Evolutionary conservation across 2,797 vertebrate genomes (phyloP).

Genomic region (Aldrovandia affinis): DNA sequence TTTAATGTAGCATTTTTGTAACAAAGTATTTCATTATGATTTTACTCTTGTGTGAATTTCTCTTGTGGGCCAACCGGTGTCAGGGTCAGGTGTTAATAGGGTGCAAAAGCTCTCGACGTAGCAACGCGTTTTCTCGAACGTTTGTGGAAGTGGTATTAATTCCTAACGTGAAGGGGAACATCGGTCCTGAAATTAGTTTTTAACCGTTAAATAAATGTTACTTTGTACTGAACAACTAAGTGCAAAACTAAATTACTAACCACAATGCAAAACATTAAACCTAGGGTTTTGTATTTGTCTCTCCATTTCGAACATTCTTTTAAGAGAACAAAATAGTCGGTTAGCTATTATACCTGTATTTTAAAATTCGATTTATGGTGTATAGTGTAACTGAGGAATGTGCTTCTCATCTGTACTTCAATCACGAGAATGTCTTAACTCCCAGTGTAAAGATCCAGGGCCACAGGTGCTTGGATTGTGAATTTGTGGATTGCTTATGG

Average conservation of each 20-base stretch:
- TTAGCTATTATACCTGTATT: no score
- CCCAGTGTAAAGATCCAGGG: no score
- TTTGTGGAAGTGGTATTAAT: not conserved
- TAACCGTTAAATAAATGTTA: not conserved
- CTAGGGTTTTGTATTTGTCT: no score
- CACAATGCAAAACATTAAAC: not conserved
- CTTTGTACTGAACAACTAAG: no score
- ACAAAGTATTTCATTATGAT: not conserved
- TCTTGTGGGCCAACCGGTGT: conserved; percentile 58
- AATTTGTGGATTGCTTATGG: not conserved
- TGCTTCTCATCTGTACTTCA: no score
- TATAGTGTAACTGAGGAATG: no score
- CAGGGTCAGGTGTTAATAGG: conserved; percentile 35
- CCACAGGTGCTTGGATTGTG: not conserved
- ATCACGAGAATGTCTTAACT: no score
- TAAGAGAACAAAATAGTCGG: no score
- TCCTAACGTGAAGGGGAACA: not conserved
- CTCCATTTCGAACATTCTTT: no score
- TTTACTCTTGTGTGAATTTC: not conserved
- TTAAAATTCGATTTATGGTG: no score
- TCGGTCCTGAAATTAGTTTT: not conserved
- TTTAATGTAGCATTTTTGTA: not conserved
- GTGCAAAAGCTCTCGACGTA: not conserved
- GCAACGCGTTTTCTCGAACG: not conserved
- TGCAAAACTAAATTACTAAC: not conserved